Evolutionary conservation across 2,797 vertebrate genomes (phyloP).

Genomic region (Pteronotus mesoamericanus): DNA sequence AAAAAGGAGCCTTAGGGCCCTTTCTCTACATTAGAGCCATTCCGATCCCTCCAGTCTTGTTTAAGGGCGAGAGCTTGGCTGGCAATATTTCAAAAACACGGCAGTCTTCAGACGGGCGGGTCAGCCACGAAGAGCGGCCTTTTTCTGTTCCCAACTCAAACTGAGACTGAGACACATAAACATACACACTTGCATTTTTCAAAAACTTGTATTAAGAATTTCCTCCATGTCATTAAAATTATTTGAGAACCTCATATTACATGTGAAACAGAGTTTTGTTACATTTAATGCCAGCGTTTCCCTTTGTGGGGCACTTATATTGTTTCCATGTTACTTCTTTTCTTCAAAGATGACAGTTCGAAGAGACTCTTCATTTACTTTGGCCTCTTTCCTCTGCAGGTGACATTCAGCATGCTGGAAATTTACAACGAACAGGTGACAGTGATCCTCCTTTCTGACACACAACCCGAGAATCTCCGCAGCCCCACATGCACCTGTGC

Average conservation of each 20-base stretch:
- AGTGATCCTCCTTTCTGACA: neutral
- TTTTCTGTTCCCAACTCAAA: neutral
- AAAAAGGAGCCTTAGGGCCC: neutral
- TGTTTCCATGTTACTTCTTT: neutral
- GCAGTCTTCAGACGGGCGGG: neutral
- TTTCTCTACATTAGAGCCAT: neutral
- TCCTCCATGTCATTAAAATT: neutral
- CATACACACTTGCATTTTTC: neutral
- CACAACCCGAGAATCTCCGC: neutral
- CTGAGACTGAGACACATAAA: neutral
- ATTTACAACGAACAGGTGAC: constrained; percentile 93
- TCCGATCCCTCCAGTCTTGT: neutral
- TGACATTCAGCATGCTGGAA: constrained; percentile 93
- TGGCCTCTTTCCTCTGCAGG: constrained; percentile 76
- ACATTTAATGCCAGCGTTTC: neutral
- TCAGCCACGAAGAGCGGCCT: neutral
- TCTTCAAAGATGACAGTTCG: neutral
- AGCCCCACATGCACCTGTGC: too few relatives aligned
- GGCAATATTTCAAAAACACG: neutral
- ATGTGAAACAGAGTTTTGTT: neutral
- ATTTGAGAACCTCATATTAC: neutral
- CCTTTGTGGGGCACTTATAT: neutral
- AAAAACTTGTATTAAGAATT: neutral
- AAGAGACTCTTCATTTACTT: neutral
- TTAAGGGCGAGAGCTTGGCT: too few relatives aligned